phyloP scores from a whole-genome alignment of 2,888 invertebrate species.

The Lepidonotus clava region DNA sequence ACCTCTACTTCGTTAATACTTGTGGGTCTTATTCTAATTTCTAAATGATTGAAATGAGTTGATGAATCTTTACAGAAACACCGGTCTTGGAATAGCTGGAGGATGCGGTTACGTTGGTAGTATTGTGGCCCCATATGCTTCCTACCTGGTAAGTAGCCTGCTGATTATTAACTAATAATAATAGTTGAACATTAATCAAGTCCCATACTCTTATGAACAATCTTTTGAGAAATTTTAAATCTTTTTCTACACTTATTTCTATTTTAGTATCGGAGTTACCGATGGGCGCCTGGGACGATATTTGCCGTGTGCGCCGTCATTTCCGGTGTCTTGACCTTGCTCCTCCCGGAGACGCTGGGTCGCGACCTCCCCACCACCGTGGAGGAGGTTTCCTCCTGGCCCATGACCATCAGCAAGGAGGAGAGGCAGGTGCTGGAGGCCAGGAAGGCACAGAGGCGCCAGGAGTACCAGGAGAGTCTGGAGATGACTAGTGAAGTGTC shows the following conservation, averaged over 20 bases:
- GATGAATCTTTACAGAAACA: neutral
- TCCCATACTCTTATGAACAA: no score
- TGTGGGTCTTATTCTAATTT: no score
- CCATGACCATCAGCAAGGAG: conserved; percentile 9
- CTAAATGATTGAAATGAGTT: neutral
- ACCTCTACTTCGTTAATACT: no score
- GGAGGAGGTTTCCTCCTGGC: conserved; percentile 43
- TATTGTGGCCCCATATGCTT: conserved; percentile 37
- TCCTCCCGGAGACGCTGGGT: conserved; percentile 43
- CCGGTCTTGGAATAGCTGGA: conserved; percentile 47
- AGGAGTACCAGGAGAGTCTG: neutral
- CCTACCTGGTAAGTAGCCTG: conserved; percentile 40
- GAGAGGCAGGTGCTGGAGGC: neutral
- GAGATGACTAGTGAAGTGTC: conserved; percentile 14
- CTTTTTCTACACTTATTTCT: no score
- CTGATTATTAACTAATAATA: neutral
- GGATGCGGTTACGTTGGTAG: conserved; percentile 31
- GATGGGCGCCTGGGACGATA: neutral
- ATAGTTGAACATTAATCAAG: neutral
- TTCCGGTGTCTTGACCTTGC: neutral
- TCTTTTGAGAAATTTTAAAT: no score
- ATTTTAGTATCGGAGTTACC: neutral
- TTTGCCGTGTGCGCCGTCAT: conserved; percentile 13
- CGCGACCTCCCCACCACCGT: conserved; percentile 43
- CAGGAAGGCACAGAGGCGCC: neutral